Percentiles rank a stretch among this genome's conserved stretches.
Conservation (phyloP, 1,140 invertebrate genomes). For the Oreohelix idahoensis region DNA sequence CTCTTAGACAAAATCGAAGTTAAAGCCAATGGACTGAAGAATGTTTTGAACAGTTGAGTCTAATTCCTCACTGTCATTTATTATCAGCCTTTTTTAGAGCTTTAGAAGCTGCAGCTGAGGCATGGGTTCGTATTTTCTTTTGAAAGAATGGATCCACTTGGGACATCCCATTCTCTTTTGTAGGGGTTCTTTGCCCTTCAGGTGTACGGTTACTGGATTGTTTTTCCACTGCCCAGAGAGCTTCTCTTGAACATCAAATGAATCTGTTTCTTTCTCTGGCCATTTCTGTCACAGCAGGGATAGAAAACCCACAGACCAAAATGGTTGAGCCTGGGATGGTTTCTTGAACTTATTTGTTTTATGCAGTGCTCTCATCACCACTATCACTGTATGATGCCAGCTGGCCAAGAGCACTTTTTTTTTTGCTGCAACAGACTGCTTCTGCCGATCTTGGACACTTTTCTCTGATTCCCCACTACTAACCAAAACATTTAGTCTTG, state of each 20-base stretch:
- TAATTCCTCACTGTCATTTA: conserved; percentile 51
- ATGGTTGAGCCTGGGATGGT: background rate
- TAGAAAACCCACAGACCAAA: conserved; percentile 31
- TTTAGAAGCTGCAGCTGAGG: background rate
- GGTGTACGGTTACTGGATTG: conserved; percentile 8
- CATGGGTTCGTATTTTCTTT: background rate
- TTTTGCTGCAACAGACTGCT: background rate
- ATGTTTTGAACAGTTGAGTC: conserved; percentile 72
- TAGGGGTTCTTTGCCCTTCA: background rate
- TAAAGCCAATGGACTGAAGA: conserved; percentile 71
- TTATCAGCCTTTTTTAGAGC: conserved; percentile 8
- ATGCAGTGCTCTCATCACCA: conserved; percentile 68
- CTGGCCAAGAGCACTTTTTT: conserved; percentile 29
- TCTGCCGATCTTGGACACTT: background rate
- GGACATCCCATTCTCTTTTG: background rate
- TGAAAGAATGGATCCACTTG: conserved; percentile 13
- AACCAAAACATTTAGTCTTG: background rate
- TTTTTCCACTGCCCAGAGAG: conserved; percentile 47
- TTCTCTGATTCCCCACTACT: background rate
- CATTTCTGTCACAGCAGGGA: background rate
- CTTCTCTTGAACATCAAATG: conserved; percentile 44
- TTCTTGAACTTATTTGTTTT: conserved; percentile 55
- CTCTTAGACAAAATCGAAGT: conserved; percentile 72
- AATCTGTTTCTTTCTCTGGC: too few species aligned
- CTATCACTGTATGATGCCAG: conserved; percentile 44